phyloP scores from a whole-genome alignment of 2,888 invertebrate genomes.

The Malthinus seriepunctatus region DNA sequence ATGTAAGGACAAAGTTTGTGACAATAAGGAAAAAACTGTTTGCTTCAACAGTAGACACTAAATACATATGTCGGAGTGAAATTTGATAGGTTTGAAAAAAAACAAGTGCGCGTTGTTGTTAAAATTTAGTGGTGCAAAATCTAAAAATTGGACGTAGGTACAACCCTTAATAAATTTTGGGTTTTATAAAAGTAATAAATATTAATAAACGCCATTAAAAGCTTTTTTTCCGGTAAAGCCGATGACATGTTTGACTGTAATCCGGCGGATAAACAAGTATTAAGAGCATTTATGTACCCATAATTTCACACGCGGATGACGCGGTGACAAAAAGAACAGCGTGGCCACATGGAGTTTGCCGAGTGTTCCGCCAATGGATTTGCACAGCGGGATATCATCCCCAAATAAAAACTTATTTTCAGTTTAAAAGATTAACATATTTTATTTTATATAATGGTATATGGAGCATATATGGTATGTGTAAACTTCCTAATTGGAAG shows the following conservation, averaged over 20 bases:
- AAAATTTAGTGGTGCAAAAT: not conserved
- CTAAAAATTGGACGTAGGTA: not conserved
- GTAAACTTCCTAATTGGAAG: conserved; percentile 2
- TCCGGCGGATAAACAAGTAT: conserved; percentile 31
- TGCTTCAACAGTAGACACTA: not conserved
- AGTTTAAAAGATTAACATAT: conserved; percentile 3
- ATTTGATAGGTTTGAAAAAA: conserved; percentile 12
- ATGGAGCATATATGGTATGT: not conserved
- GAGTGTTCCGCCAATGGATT: conserved; percentile 45
- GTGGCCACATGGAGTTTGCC: conserved; percentile 40
- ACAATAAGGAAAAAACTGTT: conserved; percentile 5
- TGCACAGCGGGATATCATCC: conserved; percentile 44
- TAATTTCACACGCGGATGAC: conserved; percentile 31
- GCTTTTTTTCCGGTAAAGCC: conserved; percentile 14
- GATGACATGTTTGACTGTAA: conserved; percentile 30
- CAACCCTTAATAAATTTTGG: not conserved
- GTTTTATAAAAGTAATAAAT: conserved; percentile 12
- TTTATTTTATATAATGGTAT: not conserved
- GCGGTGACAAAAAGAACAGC: conserved; percentile 39
- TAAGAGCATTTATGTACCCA: conserved; percentile 31
- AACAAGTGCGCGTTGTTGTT: not conserved
- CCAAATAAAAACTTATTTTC: conserved; percentile 1
- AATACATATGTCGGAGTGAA: conserved; percentile 14
- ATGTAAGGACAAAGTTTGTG: conserved; percentile 4
- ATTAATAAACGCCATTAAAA: conserved; percentile 14